Evolutionary conservation across 2,888 invertebrate genomes (phyloP), one percentile per base, ranked within the genome.

Genomic region (Vanessa cardui): DNA sequence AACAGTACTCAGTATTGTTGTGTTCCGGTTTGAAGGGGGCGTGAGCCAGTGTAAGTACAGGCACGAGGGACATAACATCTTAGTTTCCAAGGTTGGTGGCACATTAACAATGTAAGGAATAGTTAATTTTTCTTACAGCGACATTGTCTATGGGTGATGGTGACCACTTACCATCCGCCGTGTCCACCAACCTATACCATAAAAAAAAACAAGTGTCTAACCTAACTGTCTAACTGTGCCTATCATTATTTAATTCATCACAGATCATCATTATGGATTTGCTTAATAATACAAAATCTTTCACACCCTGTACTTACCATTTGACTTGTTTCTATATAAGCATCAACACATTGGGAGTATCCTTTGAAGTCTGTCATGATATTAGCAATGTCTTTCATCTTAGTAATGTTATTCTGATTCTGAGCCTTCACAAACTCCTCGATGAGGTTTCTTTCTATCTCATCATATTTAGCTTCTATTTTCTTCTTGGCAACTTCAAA

Each of bases 241-340:
- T 5, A 26, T 26, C 26, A 5, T 26, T 26, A 5, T 26, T 26
- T 26, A n/a, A n/a, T 39, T 39, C 39, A 39, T 39, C 39, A 39
- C 12, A 26, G 9, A 39, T 9, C 9, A 9, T 39, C 2, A 47
- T 16, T 3, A 6, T 2, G 6, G 47, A n/a, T 47, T n/a, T n/a
- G 8, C n/a, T 6, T n/a, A 1, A 6, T 47, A 16, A 47, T 18
- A 16, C 18, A 0, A 5, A n/a, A 18, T 2, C 16, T 7, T 7
- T 18, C 6, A 3, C 15, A 52, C 6, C 26, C 15, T 58, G 16
- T 49, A 66, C 68, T 70, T 92, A 96, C 97, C 95, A 96, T 96
- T 93, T 99, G 99, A 85, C 98, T 97, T 76, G 98, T 97, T 83
- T 99, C 98, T 79, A 99, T 99, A 83, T 97, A 99, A 0, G 98